phyloP scores from a whole-genome alignment of 1,140 invertebrate genomes.

The Sesamia nonagrioides region DNA sequence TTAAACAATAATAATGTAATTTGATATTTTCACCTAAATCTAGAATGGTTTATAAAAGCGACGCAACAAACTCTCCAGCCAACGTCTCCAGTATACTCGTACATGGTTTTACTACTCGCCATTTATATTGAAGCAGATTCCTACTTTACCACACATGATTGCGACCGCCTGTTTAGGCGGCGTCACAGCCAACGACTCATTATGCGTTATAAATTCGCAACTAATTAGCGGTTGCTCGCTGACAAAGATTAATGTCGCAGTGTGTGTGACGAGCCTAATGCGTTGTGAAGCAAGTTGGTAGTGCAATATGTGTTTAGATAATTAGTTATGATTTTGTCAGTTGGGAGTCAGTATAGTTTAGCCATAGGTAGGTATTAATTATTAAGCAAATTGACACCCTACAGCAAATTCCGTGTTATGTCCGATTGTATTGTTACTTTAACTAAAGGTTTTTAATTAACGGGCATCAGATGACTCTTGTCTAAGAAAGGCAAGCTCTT shows the following conservation, averaged over 20 bases:
- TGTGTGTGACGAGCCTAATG: conserved; percentile 36
- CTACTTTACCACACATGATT: conserved; percentile 3
- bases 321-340: conserved; percentile 11
- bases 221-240: conserved; percentile 38
- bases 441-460: no score
- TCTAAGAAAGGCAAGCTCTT: no score
- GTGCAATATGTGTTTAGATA: conserved; percentile 3
- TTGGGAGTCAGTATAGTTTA: not conserved
- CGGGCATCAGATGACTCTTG: no score
- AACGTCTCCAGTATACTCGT: not conserved
- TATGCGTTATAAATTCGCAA: conserved; percentile 48
- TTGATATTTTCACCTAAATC: no score
- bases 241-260: conserved; percentile 47
- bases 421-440: no score
- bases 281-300: conserved; percentile 1
- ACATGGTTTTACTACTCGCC: no score
- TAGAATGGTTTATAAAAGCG: no score
- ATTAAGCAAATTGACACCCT: no score
- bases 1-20: no score
- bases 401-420: no score
- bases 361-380: no score
- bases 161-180: conserved; percentile 18
- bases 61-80: not conserved
- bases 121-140: not conserved
- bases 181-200: conserved; percentile 33